A percentile compares a stretch with the other conserved stretches of the same genome.
These are phyloP conservation scores for Hypolimnas misippus DNA, from an alignment of 2,888 invertebrate genomes.

Conservation along the genomic window DNA sequence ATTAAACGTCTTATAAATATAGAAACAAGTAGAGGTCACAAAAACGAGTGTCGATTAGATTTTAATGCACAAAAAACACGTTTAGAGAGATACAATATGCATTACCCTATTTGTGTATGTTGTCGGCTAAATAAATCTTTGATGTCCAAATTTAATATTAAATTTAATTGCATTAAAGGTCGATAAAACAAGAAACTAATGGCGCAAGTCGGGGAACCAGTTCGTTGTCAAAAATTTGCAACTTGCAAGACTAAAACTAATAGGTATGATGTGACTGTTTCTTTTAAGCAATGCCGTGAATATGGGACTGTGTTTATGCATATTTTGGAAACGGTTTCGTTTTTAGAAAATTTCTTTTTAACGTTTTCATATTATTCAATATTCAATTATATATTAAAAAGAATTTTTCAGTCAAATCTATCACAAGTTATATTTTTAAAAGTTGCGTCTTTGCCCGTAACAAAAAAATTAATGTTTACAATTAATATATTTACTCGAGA, in stretches of 20 bases:
- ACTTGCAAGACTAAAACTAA: constrained; percentile 1
- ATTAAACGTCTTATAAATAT: neutral
- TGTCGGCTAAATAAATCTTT: constrained; percentile 4
- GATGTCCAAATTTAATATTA: constrained; percentile 10
- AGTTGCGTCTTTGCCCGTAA: no score
- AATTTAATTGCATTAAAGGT: constrained; percentile 12
- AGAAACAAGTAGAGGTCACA: no score
- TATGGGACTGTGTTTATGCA: no score
- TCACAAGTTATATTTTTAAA: no score
- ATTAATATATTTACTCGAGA: no score
- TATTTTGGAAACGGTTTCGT: neutral
- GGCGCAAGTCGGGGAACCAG: constrained; percentile 3
- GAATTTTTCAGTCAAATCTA: no score
- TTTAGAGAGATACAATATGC: neutral
- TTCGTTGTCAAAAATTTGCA: constrained; percentile 9
- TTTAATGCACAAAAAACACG: constrained; percentile 3
- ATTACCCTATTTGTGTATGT: constrained; percentile 1
- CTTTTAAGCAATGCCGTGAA: neutral
- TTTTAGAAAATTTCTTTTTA: neutral
- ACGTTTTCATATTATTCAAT: no score
- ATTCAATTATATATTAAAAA: no score
- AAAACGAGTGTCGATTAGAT: neutral
- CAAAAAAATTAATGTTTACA: no score
- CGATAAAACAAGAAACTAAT: constrained; percentile 10
- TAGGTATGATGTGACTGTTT: neutral